Conservation (phyloP, 2,888 invertebrate species). For the Temnothorax ravouxi region DNA sequence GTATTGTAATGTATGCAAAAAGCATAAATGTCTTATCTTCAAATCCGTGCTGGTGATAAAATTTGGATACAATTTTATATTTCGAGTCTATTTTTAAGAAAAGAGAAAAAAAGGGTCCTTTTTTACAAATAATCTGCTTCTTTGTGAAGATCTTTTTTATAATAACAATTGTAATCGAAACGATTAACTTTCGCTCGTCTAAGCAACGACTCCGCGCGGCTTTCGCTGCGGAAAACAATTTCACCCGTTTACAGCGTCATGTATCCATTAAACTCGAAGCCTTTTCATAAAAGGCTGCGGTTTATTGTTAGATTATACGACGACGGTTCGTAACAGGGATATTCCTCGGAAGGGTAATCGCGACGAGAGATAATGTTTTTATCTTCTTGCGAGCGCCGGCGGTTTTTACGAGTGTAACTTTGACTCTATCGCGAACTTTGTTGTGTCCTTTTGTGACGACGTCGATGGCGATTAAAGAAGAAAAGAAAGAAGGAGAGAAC, state of each 20-base stretch:
- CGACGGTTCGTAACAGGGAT: slow-evolving; percentile 24
- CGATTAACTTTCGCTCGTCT: slow-evolving; percentile 33
- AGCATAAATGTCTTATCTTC: neutral
- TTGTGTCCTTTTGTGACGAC: slow-evolving; percentile 25
- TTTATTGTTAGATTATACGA: slow-evolving; percentile 26
- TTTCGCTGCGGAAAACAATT: slow-evolving; percentile 9
- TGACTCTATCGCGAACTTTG: slow-evolving; percentile 47
- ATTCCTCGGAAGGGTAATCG: slow-evolving; percentile 41
- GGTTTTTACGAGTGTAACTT: slow-evolving; percentile 49
- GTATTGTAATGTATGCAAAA: neutral
- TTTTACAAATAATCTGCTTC: neutral
- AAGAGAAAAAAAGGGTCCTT: slow-evolving; percentile 4
- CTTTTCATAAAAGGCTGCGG: slow-evolving; percentile 31
- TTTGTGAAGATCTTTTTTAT: neutral
- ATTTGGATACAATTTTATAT: neutral
- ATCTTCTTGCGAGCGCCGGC: slow-evolving; percentile 24
- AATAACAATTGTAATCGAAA: neutral
- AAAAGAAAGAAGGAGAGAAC: neutral
- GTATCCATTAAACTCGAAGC: slow-evolving; percentile 36
- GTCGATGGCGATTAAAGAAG: slow-evolving; percentile 24
- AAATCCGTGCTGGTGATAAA: neutral
- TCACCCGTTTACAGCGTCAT: slow-evolving; percentile 29
- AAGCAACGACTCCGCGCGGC: neutral
- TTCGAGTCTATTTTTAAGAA: slow-evolving; percentile 2
- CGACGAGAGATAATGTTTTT: slow-evolving; percentile 38